phyloP scores from a whole-genome alignment of 2,113 vertebrate genomes.

The Melanocharis versteri region DNA sequence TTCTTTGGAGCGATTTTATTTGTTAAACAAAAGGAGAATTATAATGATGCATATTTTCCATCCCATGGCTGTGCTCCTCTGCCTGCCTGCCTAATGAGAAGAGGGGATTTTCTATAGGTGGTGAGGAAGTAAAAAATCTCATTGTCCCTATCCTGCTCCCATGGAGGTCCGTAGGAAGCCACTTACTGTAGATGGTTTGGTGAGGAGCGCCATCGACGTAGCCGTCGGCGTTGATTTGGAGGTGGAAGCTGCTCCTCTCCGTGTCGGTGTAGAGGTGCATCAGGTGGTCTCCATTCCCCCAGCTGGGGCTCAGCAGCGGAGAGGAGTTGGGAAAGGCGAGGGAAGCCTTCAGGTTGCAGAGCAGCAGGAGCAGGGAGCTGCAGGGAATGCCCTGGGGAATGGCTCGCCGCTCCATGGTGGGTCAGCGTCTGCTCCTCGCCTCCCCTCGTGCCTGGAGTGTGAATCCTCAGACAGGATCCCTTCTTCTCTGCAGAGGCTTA shows the following conservation, averaged over 20 bases:
- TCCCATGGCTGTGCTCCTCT: background rate
- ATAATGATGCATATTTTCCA: background rate
- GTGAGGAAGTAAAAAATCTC: background rate
- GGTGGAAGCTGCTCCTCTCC: conserved; percentile 82
- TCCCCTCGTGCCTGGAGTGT: background rate
- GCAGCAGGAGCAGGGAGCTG: conserved; percentile 51
- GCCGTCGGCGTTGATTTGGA: conserved; percentile 81
- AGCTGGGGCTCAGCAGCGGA: conserved; percentile 78
- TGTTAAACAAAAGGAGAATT: background rate
- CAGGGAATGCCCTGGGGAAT: conserved; percentile 10
- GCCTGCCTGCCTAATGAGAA: background rate
- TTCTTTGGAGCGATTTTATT: background rate
- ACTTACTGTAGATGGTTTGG: conserved; percentile 84
- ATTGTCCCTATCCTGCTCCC: background rate
- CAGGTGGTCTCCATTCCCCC: conserved; percentile 77
- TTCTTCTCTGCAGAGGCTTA: conserved; percentile 66
- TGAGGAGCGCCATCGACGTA: conserved; percentile 59
- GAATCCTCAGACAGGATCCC: conserved; percentile 43
- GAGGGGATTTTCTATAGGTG: background rate
- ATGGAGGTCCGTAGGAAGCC: background rate
- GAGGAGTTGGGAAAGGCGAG: conserved; percentile 65
- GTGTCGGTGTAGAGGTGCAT: conserved; percentile 80
- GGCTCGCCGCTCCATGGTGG: background rate
- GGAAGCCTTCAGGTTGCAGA: conserved; percentile 24
- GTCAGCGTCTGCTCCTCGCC: background rate